phyloP scores from a whole-genome alignment of 2,113 vertebrate species.

The Xerus inauris region DNA sequence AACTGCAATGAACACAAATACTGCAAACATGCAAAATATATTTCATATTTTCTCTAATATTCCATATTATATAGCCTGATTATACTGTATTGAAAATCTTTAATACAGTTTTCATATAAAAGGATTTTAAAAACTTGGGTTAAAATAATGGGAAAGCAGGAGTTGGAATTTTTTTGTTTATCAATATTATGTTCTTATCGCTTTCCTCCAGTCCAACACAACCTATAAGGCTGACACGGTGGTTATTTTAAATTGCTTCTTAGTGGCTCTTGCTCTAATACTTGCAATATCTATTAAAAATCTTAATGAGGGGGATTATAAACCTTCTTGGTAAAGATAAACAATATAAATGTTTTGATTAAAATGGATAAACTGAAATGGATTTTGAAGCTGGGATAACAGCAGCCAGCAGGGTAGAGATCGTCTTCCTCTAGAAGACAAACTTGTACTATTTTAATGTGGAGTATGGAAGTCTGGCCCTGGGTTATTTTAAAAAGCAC shows the following conservation, averaged over 20 bases:
- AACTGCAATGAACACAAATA: neutral
- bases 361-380: conserved; percentile 76
- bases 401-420: neutral
- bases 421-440: conserved; percentile 50
- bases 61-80: neutral
- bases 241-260: conserved; percentile 81
- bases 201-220: conserved; percentile 66
- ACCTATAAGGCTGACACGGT: conserved; percentile 50
- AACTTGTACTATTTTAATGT: conserved; percentile 13
- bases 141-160: conserved; percentile 57
- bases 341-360: conserved; percentile 75
- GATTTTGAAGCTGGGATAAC: conserved; percentile 62
- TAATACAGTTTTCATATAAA: conserved; percentile 14
- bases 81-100: neutral
- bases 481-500: neutral
- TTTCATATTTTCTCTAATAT: conserved; percentile 37
- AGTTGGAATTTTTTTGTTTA: conserved; percentile 69
- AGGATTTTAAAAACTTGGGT: conserved; percentile 45
- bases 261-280: conserved; percentile 75
- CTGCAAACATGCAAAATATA: conserved; percentile 15
- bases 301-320: conserved; percentile 79
- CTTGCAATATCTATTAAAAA: conserved; percentile 79
- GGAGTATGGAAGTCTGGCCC: neutral
- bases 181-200: conserved; percentile 71
- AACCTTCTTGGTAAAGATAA: conserved; percentile 77